Evolutionary conservation across 1,140 invertebrate species (phyloP), one percentile per base, ranked within the genome.

Genomic region (Pteromalus puparum): DNA sequence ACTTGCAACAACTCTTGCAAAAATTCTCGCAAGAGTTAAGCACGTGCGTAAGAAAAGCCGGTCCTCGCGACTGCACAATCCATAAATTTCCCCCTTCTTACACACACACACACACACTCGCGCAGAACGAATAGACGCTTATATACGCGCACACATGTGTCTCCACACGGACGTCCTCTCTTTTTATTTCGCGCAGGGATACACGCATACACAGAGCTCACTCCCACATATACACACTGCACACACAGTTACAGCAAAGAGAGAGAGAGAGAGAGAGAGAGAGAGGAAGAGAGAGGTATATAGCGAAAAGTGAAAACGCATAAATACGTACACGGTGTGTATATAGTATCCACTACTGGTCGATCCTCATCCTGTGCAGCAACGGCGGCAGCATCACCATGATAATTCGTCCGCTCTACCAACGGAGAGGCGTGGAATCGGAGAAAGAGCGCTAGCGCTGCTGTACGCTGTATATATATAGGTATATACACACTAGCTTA

Each of bases 271-370:
- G 48, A 53, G 48, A 53, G 48, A 53, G 15, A 53, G 48, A 53
- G 18, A 53, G 18, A 61, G n/a, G n/a, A n/a, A n/a, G 53, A n/a
- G 0, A 61, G 53, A 61, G 21, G 18, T 7, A 61, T 2, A 5
- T 4, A n/a, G 18, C 2, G 53, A 61, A 61, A 61, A 61, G 53
- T 61, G 53, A 61, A 61, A 61, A 61, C 5, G 4, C 53, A 61
- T 34, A 34, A 4, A 82, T 87, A 88, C 88, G 77, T 88, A 88
- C 88, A 42, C 9, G 10, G 7, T 42, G 6, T n/a, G 18, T 7
- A 18, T 61, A 61, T 18, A 61, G 4, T 6, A 18, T 4, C 1
- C 21, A 15, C 46, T 48, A 48, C 42, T 46, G 42, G 42, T 46
- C 13, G 13, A 18, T 48, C 15, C 15, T 48, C 46, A 48, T 48